Conservation (phyloP, 2,113 vertebrate genomes). For the Lycaon pictus region DNA sequence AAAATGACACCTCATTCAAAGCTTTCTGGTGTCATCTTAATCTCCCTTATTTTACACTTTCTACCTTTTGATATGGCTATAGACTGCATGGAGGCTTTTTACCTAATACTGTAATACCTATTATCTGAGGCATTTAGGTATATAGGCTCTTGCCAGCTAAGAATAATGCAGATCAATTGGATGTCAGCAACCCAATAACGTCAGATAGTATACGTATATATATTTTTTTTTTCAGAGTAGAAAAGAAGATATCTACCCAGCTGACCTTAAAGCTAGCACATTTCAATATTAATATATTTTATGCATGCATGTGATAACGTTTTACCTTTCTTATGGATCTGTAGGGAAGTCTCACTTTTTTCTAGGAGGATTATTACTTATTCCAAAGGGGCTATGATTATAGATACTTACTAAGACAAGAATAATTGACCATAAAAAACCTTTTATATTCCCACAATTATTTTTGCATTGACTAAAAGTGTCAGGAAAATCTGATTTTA, state of each 20-base stretch:
- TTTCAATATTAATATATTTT: slow-evolving; percentile 90
- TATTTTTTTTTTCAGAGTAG: background rate
- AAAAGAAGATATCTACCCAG: slow-evolving; percentile 80
- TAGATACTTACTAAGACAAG: slow-evolving; percentile 91
- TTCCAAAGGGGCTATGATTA: slow-evolving; percentile 88
- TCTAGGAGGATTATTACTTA: slow-evolving; percentile 87
- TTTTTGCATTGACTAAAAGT: slow-evolving; percentile 93
- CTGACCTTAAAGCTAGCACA: slow-evolving; percentile 87
- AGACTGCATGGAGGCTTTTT: slow-evolving; percentile 82
- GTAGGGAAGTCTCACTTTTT: slow-evolving; percentile 86
- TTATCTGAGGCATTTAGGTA: slow-evolving; percentile 85
- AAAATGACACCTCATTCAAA: slow-evolving; percentile 84
- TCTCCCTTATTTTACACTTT: slow-evolving; percentile 82
- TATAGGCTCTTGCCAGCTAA: slow-evolving; percentile 81
- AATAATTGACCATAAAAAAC: slow-evolving; percentile 92
- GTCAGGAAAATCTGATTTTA: slow-evolving; percentile 89
- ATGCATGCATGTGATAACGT: slow-evolving; percentile 87
- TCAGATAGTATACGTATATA: slow-evolving; percentile 74
- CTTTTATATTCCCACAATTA: slow-evolving; percentile 92
- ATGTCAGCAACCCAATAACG: slow-evolving; percentile 86
- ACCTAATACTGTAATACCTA: slow-evolving; percentile 85
- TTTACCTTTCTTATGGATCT: slow-evolving; percentile 88
- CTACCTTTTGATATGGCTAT: slow-evolving; percentile 82
- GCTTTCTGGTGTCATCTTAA: slow-evolving; percentile 84
- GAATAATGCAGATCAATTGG: slow-evolving; percentile 88